These are phyloP conservation scores for Dermochelys coriacea DNA, from an alignment of 2,797 vertebrate genomes.

Conservation along the genomic window DNA sequence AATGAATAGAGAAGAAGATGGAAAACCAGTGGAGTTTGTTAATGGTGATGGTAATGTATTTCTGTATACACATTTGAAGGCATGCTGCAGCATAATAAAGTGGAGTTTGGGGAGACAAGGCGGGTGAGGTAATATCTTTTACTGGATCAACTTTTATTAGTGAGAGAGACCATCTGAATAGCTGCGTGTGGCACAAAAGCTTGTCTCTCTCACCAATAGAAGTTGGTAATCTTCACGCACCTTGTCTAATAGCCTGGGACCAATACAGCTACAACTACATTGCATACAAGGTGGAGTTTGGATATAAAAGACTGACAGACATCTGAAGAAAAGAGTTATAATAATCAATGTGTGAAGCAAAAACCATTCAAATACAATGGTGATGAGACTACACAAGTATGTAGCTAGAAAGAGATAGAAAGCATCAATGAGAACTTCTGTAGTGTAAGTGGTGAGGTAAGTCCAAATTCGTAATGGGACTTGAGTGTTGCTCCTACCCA, in stretches of 20 bases:
- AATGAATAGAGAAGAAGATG: not conserved
- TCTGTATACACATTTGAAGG: not conserved
- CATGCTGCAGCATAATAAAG: not conserved
- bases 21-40: not conserved
- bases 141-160: not conserved
- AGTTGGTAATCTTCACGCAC: not conserved
- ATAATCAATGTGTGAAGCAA: accelerated
- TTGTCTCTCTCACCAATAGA: not conserved
- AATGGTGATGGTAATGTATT: not conserved
- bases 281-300: not conserved
- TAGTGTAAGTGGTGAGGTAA: accelerated
- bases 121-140: not conserved
- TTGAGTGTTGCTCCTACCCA: too few species aligned
- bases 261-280: not conserved
- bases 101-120: accelerated
- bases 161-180: not conserved
- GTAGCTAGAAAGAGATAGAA: accelerated
- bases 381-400: accelerated
- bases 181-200: not conserved
- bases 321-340: accelerated
- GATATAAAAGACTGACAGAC: accelerated
- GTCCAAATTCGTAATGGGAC: too few species aligned
- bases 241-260: not conserved
- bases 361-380: not conserved
- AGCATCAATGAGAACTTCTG: accelerated